phyloP scores from a whole-genome alignment of 2,888 invertebrate genomes.

The Dugesia japonica region DNA sequence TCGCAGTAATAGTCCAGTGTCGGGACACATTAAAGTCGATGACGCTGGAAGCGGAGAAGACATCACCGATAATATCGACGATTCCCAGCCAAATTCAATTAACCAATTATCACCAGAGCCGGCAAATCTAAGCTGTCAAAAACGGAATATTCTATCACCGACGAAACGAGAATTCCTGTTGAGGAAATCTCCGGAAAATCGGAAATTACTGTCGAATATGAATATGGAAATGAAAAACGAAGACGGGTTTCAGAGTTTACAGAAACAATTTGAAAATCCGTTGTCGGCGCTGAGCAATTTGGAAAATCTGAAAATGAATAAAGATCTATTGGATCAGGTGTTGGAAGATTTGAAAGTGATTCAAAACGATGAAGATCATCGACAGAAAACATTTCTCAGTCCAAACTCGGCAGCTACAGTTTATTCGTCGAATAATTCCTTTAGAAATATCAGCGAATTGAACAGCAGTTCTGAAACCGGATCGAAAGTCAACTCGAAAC shows the following conservation, averaged over 20 bases:
- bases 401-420: constrained; percentile 24
- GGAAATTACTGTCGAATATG: not conserved
- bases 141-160: not conserved
- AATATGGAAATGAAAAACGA: not conserved
- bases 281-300: not conserved
- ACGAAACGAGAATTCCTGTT: not conserved
- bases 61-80: not conserved
- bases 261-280: constrained; percentile 3
- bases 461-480: not conserved
- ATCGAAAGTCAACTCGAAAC: not conserved
- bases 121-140: not conserved
- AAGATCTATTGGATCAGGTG: constrained; percentile 28
- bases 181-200: not conserved
- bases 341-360: constrained; percentile 30
- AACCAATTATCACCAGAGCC: not conserved
- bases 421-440: not conserved
- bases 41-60: not conserved
- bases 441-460: not conserved
- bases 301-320: constrained; percentile 17
- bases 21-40: constrained; percentile 8
- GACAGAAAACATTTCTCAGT: constrained; percentile 12
- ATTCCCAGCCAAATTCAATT: not conserved
- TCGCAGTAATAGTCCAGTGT: not conserved
- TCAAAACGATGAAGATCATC: constrained; percentile 27
- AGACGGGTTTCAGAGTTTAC: not conserved